Percentiles rank a stretch among this genome's conserved stretches.
Conservation (phyloP, 1,140 invertebrate species). For the Oncopodura yosiiana region DNA sequence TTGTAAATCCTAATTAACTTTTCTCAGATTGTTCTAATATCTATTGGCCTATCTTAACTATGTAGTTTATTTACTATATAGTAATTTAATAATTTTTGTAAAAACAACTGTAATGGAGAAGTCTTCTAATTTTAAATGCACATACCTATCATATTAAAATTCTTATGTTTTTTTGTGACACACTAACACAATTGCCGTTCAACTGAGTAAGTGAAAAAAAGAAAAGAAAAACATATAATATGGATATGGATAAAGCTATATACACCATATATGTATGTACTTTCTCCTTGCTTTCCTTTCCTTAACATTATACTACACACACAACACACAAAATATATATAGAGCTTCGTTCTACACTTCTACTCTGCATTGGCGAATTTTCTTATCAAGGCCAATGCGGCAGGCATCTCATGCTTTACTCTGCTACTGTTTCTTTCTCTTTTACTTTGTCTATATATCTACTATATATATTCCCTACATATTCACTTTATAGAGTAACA, state of each 20-base stretch:
- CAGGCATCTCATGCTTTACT: slow-evolving; percentile 12
- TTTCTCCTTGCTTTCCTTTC: background rate
- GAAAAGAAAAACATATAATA: too few species aligned
- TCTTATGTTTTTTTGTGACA: background rate
- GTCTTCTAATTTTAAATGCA: too few species aligned
- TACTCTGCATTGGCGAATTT: slow-evolving; percentile 18
- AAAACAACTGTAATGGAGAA: too few species aligned
- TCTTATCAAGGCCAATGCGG: slow-evolving; percentile 18
- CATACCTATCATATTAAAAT: too few species aligned
- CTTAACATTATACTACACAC: background rate
- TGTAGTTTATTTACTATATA: too few species aligned
- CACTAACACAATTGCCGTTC: background rate
- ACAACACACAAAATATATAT: background rate
- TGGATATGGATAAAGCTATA: slow-evolving; percentile 4
- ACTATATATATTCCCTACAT: slow-evolving; percentile 5
- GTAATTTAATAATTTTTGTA: too few species aligned
- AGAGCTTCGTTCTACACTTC: background rate
- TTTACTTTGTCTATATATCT: too few species aligned
- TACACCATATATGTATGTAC: background rate
- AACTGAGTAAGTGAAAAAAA: too few species aligned
- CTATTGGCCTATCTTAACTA: too few species aligned
- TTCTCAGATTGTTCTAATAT: too few species aligned
- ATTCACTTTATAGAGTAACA: slow-evolving; percentile 3
- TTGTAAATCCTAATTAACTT: too few species aligned
- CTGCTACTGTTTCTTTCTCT: too few species aligned